A percentile compares a stretch with the other conserved stretches of the same genome.
Conservation (phyloP, 1,140 invertebrate species). For the Plodia interpunctella region DNA sequence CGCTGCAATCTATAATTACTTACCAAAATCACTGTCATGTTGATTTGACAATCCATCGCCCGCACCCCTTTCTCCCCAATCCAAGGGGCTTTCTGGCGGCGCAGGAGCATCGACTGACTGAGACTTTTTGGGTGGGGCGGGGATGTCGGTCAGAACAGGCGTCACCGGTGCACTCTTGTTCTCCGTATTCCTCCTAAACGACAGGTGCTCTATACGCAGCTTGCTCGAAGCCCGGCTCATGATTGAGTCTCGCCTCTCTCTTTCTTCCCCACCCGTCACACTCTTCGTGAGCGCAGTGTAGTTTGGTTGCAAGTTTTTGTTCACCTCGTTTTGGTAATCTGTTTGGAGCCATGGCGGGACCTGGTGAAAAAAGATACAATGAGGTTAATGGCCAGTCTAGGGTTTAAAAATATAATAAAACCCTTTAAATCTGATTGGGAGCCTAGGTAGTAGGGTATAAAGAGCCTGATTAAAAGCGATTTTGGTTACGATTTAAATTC, state of each 20-base stretch:
- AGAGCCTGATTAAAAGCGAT: no score
- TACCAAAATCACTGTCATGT: constrained; percentile 87
- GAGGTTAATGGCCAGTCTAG: no score
- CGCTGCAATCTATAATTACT: constrained; percentile 16
- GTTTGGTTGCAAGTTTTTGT: constrained; percentile 66
- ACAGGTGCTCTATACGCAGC: constrained; percentile 64
- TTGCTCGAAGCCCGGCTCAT: constrained; percentile 67
- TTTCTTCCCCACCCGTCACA: constrained; percentile 53
- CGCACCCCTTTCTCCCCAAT: constrained; percentile 86
- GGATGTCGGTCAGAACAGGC: constrained; percentile 44
- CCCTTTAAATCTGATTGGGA: no score
- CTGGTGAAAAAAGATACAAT: constrained; percentile 51
- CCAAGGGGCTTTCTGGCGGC: constrained; percentile 84
- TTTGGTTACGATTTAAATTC: no score
- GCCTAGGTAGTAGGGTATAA: no score
- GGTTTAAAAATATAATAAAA: no score
- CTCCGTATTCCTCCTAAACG: constrained; percentile 54
- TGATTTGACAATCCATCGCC: constrained; percentile 90
- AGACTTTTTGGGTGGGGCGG: constrained; percentile 78
- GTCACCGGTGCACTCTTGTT: constrained; percentile 53
- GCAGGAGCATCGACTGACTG: constrained; percentile 73
- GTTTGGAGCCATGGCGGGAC: constrained; percentile 88
- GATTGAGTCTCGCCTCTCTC: constrained; percentile 61
- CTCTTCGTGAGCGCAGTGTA: constrained; percentile 61
- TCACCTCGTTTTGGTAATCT: constrained; percentile 76